phyloP scores from a whole-genome alignment of 1,140 invertebrate species.

The Diachasmimorpha longicaudata region DNA sequence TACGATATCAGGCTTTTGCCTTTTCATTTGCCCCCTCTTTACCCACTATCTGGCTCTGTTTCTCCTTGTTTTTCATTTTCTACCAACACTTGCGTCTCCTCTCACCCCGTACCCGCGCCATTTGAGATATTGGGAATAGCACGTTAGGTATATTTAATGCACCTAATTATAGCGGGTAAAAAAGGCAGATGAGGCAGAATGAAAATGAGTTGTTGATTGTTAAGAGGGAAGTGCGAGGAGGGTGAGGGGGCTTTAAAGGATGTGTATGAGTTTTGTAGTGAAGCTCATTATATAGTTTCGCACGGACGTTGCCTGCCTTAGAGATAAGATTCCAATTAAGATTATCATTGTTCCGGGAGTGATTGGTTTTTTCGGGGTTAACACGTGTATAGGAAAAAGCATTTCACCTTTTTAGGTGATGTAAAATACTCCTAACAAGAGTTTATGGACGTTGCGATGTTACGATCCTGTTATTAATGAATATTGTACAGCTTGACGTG shows the following conservation, averaged over 20 bases:
- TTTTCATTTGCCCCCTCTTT: neutral
- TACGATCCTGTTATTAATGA: neutral
- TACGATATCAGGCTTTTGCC: slow-evolving; percentile 6
- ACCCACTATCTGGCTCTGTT: neutral
- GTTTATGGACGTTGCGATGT: neutral
- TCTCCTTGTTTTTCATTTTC: neutral
- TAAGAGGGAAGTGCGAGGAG: neutral
- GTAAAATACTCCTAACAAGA: neutral
- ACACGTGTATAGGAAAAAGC: neutral
- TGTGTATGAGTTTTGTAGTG: neutral
- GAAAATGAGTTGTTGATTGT: neutral
- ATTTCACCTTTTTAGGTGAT: neutral
- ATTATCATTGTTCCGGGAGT: slow-evolving; percentile 14
- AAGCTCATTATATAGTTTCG: slow-evolving; percentile 4
- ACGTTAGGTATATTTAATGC: slow-evolving; percentile 1
- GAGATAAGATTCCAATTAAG: slow-evolving; percentile 26
- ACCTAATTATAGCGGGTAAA: slow-evolving; percentile 17
- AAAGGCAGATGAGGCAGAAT: neutral
- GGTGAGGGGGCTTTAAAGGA: neutral
- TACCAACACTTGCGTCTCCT: too few species aligned
- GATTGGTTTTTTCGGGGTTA: neutral
- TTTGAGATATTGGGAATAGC: neutral
- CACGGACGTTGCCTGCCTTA: neutral
- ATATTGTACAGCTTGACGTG: neutral
- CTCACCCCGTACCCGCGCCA: too few species aligned